These are phyloP conservation scores for Aptenodytes forsteri DNA, from an alignment of 2,113 vertebrate species.

Conservation along the genomic window DNA sequence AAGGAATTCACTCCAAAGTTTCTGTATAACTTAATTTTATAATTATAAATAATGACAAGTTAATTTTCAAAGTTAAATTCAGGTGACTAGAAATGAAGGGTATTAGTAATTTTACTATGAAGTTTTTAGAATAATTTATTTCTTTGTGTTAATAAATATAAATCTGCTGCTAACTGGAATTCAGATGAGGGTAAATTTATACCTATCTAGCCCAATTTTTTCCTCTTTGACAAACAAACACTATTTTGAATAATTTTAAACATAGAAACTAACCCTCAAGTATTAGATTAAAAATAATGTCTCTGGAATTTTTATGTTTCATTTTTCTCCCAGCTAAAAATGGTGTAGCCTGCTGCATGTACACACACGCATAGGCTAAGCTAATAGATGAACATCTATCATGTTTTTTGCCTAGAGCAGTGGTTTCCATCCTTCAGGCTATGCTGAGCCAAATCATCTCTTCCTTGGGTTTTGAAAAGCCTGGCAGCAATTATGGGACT, in stretches of 20 bases:
- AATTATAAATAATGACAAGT: not conserved
- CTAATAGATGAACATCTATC: constrained; percentile 37
- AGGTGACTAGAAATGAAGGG: not conserved
- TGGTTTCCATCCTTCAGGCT: constrained; percentile 59
- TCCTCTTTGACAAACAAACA: not conserved
- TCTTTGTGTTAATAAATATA: not conserved
- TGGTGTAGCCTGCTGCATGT: not conserved
- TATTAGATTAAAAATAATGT: constrained; percentile 46
- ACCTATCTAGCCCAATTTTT: not conserved
- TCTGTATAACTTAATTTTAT: not conserved
- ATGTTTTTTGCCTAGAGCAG: constrained; percentile 62
- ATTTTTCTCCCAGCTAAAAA: constrained; percentile 8
- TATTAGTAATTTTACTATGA: not conserved
- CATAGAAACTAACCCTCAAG: not conserved
- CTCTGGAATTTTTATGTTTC: constrained; percentile 1
- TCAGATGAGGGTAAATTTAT: not conserved
- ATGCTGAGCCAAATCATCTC: constrained; percentile 19
- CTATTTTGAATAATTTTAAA: constrained; percentile 1
- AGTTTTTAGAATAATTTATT: not conserved
- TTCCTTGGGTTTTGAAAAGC: constrained; percentile 18
- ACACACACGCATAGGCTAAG: not conserved
- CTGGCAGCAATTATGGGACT: constrained; percentile 37
- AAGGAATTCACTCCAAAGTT: not conserved
- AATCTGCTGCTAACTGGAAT: not conserved
- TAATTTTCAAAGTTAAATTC: not conserved